Conservation (phyloP, 1,140 invertebrate species). For the Aphis craccivora region DNA sequence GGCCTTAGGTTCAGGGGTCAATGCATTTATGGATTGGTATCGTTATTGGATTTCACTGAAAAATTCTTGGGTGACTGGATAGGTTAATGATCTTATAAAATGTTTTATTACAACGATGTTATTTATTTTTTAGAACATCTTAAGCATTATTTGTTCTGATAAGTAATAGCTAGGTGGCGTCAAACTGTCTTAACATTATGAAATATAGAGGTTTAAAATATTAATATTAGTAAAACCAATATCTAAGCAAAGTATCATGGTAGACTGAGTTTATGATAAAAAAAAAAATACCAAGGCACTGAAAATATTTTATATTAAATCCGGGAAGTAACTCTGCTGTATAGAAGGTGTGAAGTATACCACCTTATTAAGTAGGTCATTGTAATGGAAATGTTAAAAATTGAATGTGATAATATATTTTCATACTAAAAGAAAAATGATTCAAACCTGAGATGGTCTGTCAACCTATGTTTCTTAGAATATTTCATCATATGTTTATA, state of each 20-base stretch:
- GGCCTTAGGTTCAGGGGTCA: conserved; percentile 11
- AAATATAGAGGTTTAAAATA: not conserved
- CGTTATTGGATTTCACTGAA: not conserved
- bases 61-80: not conserved
- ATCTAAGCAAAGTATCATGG: not conserved
- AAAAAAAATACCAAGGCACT: not conserved
- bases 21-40: conserved; percentile 8
- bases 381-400: not conserved
- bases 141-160: not conserved
- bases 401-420: not conserved
- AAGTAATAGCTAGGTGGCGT: not conserved
- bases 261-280: not conserved
- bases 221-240: not conserved
- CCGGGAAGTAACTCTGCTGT: not conserved
- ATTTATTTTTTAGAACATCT: not conserved
- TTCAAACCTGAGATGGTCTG: not conserved
- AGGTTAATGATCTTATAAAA: conserved; percentile 8
- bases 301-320: not conserved
- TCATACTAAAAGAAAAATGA: not conserved
- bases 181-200: not conserved
- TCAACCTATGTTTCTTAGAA: not conserved
- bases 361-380: not conserved
- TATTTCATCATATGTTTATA: not conserved
- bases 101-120: not conserved
- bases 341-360: not conserved